phyloP scores from a whole-genome alignment of 2,888 invertebrate genomes.

The Mesoligia furuncula region DNA sequence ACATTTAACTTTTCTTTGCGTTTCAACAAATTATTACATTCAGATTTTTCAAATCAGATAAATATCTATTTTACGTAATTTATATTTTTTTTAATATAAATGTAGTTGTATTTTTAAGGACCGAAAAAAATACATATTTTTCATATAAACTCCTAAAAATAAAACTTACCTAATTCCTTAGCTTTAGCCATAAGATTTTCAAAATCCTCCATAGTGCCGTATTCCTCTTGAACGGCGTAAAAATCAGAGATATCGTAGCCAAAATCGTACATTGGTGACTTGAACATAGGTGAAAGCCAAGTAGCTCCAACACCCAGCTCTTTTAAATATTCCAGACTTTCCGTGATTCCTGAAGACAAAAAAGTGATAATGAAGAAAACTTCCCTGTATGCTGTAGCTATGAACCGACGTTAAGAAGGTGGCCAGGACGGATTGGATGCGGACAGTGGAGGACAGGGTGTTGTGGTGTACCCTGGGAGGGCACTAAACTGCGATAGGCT shows the following conservation, averaged over 20 bases:
- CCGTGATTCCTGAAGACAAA: slow-evolving; percentile 89
- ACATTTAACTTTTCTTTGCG: no score
- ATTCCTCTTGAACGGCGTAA: slow-evolving; percentile 92
- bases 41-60: no score
- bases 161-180: slow-evolving; percentile 85
- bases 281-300: slow-evolving; percentile 94
- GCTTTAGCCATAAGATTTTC: slow-evolving; percentile 90
- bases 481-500: background rate
- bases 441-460: background rate
- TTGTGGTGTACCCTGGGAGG: background rate
- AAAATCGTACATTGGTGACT: slow-evolving; percentile 94
- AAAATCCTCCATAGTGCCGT: slow-evolving; percentile 94
- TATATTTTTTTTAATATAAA: no score
- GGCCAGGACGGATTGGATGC: background rate
- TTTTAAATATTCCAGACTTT: slow-evolving; percentile 91
- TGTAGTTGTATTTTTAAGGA: no score
- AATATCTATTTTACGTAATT: no score
- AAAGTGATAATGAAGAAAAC: background rate
- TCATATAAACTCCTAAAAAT: background rate
- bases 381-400: no score
- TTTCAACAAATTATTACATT: no score
- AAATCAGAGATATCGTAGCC: slow-evolving; percentile 95
- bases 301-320: slow-evolving; percentile 93
- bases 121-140: no score
- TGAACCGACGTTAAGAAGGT: background rate